Base-by-base conservation (phyloP, 2,888 invertebrate genomes). In the Frankliniella intonsa region DNA sequence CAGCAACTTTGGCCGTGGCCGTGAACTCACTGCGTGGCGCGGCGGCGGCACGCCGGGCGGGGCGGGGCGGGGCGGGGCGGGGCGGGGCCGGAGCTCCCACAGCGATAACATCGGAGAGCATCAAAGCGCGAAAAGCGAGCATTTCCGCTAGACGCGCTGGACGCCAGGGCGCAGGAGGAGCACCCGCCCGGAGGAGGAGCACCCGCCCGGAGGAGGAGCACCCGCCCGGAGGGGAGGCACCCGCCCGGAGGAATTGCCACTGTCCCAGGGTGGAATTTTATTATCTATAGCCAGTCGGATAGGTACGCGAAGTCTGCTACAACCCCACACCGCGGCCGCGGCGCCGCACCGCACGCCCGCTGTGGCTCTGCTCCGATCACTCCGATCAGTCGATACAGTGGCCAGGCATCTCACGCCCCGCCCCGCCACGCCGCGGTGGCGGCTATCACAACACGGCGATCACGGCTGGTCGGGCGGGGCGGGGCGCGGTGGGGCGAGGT, bases 51-150 rank as follows among this genome's bases (percentile, higher is more conserved):
- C n/a, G 38, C 38, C 3, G 38, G 3, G 5, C 38, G 38, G 38
- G 3, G 5, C 38, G 38, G 38, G 3, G 5, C 38, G 3, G 38
- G 38, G 38, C 38, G 38, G 38, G 3, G 5, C 38, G 38, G 38
- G 3, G 5, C 38, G 38, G 38, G 3, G 5, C 38, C 38, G 38
- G 38, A 5, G 38, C 38, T 62, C 62, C 62, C 62, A 62, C 62
- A n/a, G 62, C 17, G 62, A 62, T 62, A 62, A 62, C 8, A 62
- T 62, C 62, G 14, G 62, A 17, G 62, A 17, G 62, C 62, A 62
- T 17, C 62, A 62, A 62, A 62, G 62, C 38, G 38, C 62, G 62
- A 62, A 62, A 62, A 62, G 62, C 62, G 62, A 62, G 62, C 62
- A n/a, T n/a, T 62, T 62, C 62, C 62, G 62, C 19, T n/a, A n/a